phyloP scores from a whole-genome alignment of 2,113 vertebrate genomes.

The Xenopus laevis region DNA sequence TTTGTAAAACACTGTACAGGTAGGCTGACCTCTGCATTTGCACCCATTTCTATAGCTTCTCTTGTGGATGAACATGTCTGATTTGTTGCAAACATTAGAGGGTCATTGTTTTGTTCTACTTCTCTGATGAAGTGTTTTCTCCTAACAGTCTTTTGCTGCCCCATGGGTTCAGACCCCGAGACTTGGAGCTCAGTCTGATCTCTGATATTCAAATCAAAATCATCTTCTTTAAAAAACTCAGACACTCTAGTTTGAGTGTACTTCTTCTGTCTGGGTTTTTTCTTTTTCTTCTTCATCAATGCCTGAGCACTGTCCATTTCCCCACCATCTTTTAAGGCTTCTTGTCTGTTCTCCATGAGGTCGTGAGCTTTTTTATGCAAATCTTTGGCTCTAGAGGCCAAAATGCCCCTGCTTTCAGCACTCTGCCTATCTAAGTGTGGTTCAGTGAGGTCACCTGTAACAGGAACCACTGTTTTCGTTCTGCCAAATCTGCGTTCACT shows the following conservation, averaged over 20 bases:
- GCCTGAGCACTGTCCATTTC: constrained; percentile 52
- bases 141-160: constrained; percentile 3
- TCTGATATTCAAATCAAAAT: neutral
- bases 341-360: constrained; percentile 46
- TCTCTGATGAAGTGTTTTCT: neutral
- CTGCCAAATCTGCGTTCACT: constrained; percentile 53
- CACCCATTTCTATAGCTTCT: neutral
- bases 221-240: constrained; percentile 50
- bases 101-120: constrained; percentile 1
- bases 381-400: constrained; percentile 45
- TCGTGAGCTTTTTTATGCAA: constrained; percentile 47
- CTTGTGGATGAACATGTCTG: neutral
- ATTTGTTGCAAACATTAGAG: neutral
- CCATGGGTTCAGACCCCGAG: fast-evolving
- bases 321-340: constrained; percentile 52
- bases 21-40: neutral
- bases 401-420: constrained; percentile 45
- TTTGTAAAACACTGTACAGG: neutral
- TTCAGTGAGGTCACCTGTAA: constrained; percentile 51
- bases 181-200: neutral
- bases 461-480: constrained; percentile 46
- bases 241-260: constrained; percentile 45
- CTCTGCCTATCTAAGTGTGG: constrained; percentile 41
- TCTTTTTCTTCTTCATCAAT: constrained; percentile 66
- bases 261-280: constrained; percentile 65